Evolutionary conservation across 2,797 vertebrate genomes (phyloP).

Genomic region (Ceyx erithaca): DNA sequence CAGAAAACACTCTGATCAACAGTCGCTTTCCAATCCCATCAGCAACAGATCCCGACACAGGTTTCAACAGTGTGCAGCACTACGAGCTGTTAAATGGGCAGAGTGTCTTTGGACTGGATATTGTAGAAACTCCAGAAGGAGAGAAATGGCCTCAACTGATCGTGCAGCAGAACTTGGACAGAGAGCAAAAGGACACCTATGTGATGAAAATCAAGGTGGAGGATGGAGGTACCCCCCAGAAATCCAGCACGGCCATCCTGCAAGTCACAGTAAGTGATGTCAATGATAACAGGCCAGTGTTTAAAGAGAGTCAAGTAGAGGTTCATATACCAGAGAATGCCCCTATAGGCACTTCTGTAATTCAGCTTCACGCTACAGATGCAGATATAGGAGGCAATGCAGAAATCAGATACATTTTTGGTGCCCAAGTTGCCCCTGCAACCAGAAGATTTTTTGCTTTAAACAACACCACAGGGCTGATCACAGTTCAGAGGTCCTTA

Average conservation of each 20-base stretch:
- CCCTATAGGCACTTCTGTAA: constrained; percentile 92
- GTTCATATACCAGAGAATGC: constrained; percentile 97
- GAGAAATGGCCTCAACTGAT: constrained; percentile 99
- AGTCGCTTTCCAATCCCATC: constrained; percentile 98
- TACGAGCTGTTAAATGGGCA: constrained; percentile 97
- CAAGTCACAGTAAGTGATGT: constrained; percentile 98
- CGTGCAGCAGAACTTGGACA: constrained; percentile 97
- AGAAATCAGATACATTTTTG: constrained; percentile 96
- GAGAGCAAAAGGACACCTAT: constrained; percentile 98
- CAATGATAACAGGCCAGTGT: constrained; percentile 96
- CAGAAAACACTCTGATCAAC: constrained; percentile 98
- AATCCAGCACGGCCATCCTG: constrained; percentile 98
- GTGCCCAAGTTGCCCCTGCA: constrained; percentile 93
- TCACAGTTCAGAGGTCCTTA: constrained; percentile 94
- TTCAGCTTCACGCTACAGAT: constrained; percentile 96
- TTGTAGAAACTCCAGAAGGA: constrained; percentile 97
- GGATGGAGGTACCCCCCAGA: constrained; percentile 95
- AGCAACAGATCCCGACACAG: constrained; percentile 97
- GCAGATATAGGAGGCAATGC: constrained; percentile 97
- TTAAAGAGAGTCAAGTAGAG: constrained; percentile 96
- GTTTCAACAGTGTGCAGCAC: constrained; percentile 97
- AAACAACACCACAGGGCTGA: constrained; percentile 93
- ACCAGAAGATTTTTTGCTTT: constrained; percentile 98
- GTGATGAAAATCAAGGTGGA: constrained; percentile 99
- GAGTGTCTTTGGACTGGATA: constrained; percentile 97